phyloP scores from a whole-genome alignment of 2,797 vertebrate species.

The Acanthurus tractus region DNA sequence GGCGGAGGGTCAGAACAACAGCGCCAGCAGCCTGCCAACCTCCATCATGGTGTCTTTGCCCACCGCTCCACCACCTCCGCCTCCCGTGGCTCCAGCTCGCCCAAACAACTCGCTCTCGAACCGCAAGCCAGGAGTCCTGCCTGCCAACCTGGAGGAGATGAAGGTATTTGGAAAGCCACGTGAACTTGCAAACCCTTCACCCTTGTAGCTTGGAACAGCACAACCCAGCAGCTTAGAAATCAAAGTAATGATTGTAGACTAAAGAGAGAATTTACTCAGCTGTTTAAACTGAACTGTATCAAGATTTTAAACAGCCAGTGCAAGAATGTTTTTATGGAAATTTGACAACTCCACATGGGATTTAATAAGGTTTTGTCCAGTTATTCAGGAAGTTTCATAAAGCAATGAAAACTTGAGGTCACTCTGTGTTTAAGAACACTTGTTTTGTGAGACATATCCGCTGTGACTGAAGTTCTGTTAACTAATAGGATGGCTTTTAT shows the following conservation, averaged over 20 bases:
- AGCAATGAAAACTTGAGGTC: too few relatives aligned
- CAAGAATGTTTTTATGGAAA: too few relatives aligned
- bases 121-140: constrained; percentile 92
- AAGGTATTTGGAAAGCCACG: constrained; percentile 86
- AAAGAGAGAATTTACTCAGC: neutral
- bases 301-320: too few relatives aligned
- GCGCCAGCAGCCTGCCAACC: constrained; percentile 80
- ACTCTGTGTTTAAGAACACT: too few relatives aligned
- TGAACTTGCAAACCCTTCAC: neutral
- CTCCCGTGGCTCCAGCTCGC: constrained; percentile 72
- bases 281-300: too few relatives aligned
- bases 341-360: too few relatives aligned
- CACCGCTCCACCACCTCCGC: constrained; percentile 59
- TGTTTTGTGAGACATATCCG: too few relatives aligned
- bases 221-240: neutral
- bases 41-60: constrained; percentile 86
- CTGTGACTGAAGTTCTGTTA: too few relatives aligned
- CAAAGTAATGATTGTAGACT: neutral
- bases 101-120: constrained; percentile 82
- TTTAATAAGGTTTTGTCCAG: too few relatives aligned
- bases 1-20: constrained; percentile 88
- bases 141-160: constrained; percentile 95
- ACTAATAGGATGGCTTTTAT: too few relatives aligned
- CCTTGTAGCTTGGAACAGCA: neutral
- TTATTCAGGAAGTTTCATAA: too few relatives aligned